These are phyloP conservation scores for Branchellion lobata DNA, from an alignment of 2,888 invertebrate genomes.

Conservation along the genomic window DNA sequence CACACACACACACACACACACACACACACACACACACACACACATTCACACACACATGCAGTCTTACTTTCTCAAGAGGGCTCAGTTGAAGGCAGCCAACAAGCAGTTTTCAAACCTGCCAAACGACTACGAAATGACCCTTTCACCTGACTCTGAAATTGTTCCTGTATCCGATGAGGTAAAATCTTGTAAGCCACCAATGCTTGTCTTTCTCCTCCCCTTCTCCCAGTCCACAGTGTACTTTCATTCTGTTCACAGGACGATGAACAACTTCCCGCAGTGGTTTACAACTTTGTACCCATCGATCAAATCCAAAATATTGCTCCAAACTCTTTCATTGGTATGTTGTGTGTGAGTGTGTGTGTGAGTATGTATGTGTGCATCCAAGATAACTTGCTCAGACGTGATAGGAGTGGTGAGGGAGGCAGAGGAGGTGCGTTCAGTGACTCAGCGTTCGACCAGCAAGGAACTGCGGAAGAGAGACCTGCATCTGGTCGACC, in stretches of 20 bases:
- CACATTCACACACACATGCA: conserved; percentile 58
- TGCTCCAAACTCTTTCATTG: conserved; percentile 72
- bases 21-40: background rate
- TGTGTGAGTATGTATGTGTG: background rate
- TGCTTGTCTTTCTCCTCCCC: too few relatives aligned
- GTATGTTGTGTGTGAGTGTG: conserved; percentile 62
- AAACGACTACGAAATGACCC: conserved; percentile 94
- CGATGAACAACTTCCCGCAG: conserved; percentile 69
- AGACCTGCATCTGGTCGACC: conserved; percentile 83
- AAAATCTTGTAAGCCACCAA: too few relatives aligned
- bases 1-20: background rate
- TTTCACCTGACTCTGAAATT: conserved; percentile 71
- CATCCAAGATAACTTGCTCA: conserved; percentile 57
- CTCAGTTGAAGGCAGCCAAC: conserved; percentile 86
- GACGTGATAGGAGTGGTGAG: conserved; percentile 89
- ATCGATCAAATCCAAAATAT: conserved; percentile 74
- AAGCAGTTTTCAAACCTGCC: conserved; percentile 79
- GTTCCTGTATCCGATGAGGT: conserved; percentile 64
- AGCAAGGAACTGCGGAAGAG: conserved; percentile 84
- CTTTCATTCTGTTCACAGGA: too few relatives aligned
- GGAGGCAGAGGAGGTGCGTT: conserved; percentile 71
- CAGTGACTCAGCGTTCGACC: conserved; percentile 73
- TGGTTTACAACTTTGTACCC: conserved; percentile 76
- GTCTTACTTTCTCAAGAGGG: conserved; percentile 84
- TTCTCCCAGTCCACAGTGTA: too few relatives aligned